Evolutionary conservation across 2,888 invertebrate genomes (phyloP).

Genomic region (Cylloceria caligata): DNA sequence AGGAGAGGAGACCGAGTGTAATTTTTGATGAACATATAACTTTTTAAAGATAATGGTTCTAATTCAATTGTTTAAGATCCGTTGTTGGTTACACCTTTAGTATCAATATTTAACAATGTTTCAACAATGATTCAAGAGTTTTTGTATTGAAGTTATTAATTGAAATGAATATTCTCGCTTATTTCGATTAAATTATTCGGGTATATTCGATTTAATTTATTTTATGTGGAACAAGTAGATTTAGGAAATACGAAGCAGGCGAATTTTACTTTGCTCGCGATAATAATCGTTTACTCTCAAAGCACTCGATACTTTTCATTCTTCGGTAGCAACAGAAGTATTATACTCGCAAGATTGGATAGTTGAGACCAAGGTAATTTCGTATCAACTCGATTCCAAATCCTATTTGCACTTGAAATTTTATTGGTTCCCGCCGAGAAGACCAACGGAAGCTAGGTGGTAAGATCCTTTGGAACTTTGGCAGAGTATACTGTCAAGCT

Average conservation of each 20-base stretch:
- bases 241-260: slow-evolving; percentile 46
- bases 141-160: too few relatives aligned
- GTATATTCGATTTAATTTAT: not conserved
- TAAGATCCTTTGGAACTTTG: slow-evolving; percentile 44
- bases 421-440: slow-evolving; percentile 81
- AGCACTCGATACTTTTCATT: slow-evolving; percentile 31
- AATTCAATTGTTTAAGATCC: not conserved
- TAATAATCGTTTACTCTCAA: slow-evolving; percentile 51
- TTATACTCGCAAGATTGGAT: not conserved
- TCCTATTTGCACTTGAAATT: slow-evolving; percentile 81
- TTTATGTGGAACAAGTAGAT: slow-evolving; percentile 39
- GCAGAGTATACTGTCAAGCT: not conserved
- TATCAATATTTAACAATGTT: not conserved
- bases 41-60: not conserved
- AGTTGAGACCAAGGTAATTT: slow-evolving; percentile 49
- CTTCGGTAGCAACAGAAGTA: not conserved
- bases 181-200: slow-evolving; percentile 47
- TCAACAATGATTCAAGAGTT: not conserved
- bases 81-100: too few relatives aligned
- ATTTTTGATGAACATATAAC: not conserved
- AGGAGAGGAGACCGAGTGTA: not conserved
- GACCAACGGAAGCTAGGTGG: slow-evolving; percentile 67
- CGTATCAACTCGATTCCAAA: slow-evolving; percentile 67
- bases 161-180: not conserved
- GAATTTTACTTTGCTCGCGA: slow-evolving; percentile 52